Evolutionary conservation across 1,140 invertebrate genomes (phyloP), one percentile per base, ranked within the genome.

Genomic region (Ostrea denselamellosa): DNA sequence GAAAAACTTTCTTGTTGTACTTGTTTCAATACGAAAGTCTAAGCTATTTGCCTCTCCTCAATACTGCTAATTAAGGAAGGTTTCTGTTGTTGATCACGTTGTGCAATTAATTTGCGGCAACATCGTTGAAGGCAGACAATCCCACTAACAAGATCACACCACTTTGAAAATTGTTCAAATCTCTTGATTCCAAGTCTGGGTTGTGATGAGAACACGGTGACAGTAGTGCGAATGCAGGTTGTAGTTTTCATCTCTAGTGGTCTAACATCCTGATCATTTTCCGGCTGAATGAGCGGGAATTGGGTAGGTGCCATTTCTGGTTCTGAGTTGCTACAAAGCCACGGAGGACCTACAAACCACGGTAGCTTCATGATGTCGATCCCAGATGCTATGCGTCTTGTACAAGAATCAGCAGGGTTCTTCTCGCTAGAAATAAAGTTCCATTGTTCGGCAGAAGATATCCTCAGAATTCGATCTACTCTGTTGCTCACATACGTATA

Each of bases 401-500:
- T n/a, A n/a, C n/a, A n/a, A n/a, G n/a, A n/a, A n/a, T n/a, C n/a
- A n/a, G n/a, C n/a, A n/a, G n/a, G n/a, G n/a, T n/a, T n/a, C n/a
- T n/a, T n/a, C n/a, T n/a, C n/a, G n/a, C n/a, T n/a, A n/a, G n/a
- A n/a, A n/a, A n/a, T n/a, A n/a, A n/a, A n/a, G n/a, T n/a, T n/a
- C n/a, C n/a, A n/a, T n/a, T n/a, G n/a, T n/a, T n/a, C n/a, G n/a
- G n/a, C n/a, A n/a, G n/a, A n/a, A n/a, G n/a, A n/a, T n/a, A 54
- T 56, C 22, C 58, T 28, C n/a, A 34, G 54, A 58, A 88, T 88
- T 51, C 83, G 65, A 17, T 83, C 84, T 10, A 90, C 89, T 28
- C 89, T 28, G 58, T 90, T 89, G 25, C 19, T 54, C 17, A 89
- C 83, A 82, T 89, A 89, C 2, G 53, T 71, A 54, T 83, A 83